phyloP scores from a whole-genome alignment of 2,888 invertebrate genomes.

The Apamea crenata region DNA sequence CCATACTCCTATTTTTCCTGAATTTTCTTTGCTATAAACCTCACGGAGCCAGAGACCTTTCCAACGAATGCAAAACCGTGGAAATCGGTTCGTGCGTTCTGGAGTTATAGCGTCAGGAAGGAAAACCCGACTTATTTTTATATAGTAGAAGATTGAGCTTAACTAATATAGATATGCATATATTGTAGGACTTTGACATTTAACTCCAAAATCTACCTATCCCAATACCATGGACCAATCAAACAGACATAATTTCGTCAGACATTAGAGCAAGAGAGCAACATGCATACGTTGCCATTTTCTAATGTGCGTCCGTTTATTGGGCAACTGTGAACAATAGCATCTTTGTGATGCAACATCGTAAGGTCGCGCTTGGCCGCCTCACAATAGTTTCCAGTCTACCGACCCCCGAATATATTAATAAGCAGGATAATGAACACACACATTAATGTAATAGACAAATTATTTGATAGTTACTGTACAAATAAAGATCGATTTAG shows the following conservation, averaged over 20 bases:
- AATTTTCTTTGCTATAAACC: no score
- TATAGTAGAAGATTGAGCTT: no score
- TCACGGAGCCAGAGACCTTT: no score
- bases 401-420: slow-evolving; percentile 62
- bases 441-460: slow-evolving; percentile 35
- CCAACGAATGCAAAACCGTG: no score
- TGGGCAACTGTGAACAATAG: slow-evolving; percentile 65
- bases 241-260: slow-evolving; percentile 20
- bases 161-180: background rate
- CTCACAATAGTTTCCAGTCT: slow-evolving; percentile 75
- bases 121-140: no score
- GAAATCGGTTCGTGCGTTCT: no score
- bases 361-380: slow-evolving; percentile 72
- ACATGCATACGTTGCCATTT: slow-evolving; percentile 8
- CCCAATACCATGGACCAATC: background rate
- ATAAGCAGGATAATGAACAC: slow-evolving; percentile 44
- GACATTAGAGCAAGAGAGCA: background rate
- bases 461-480: slow-evolving; percentile 27
- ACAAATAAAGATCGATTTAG: slow-evolving; percentile 6
- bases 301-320: slow-evolving; percentile 54
- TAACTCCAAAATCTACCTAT: background rate
- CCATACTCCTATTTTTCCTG: no score
- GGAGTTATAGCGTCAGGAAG: no score
- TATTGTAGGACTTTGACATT: slow-evolving; percentile 4
- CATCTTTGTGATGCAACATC: slow-evolving; percentile 68